phyloP scores from a whole-genome alignment of 2,113 vertebrate genomes.

The Motacilla alba region DNA sequence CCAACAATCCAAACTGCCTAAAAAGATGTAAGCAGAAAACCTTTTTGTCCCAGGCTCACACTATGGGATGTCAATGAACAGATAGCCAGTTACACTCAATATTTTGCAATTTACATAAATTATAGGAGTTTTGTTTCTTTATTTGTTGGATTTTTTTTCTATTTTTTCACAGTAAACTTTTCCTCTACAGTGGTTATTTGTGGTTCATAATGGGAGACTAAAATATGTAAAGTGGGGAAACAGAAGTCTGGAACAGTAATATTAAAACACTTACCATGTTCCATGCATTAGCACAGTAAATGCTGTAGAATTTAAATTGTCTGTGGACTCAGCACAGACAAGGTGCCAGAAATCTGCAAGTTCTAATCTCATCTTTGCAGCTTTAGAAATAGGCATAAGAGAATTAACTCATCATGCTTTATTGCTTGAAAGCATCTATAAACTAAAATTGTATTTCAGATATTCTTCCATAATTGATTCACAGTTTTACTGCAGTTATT shows the following conservation, averaged over 20 bases:
- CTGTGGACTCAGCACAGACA: background rate
- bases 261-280: background rate
- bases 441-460: constrained; percentile 64
- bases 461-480: constrained; percentile 48
- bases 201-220: constrained; percentile 36
- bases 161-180: constrained; percentile 42
- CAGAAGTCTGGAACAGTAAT: background rate
- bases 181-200: constrained; percentile 48
- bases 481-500: constrained; percentile 49
- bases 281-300: background rate
- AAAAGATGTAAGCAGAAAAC: background rate
- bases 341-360: constrained; percentile 38
- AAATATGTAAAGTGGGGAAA: background rate
- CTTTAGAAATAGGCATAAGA: constrained; percentile 67
- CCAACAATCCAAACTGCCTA: background rate
- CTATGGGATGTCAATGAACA: background rate
- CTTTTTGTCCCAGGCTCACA: background rate
- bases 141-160: background rate
- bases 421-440: constrained; percentile 67
- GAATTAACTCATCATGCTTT: constrained; percentile 68
- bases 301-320: background rate
- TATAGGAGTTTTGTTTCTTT: background rate
- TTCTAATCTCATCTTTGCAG: constrained; percentile 56
- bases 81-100: constrained; percentile 29
- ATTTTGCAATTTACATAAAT: constrained; percentile 59